Evolutionary conservation across 2,113 vertebrate species (phyloP), one percentile per base, ranked within the genome.

Genomic region (Oriolus oriolus): DNA sequence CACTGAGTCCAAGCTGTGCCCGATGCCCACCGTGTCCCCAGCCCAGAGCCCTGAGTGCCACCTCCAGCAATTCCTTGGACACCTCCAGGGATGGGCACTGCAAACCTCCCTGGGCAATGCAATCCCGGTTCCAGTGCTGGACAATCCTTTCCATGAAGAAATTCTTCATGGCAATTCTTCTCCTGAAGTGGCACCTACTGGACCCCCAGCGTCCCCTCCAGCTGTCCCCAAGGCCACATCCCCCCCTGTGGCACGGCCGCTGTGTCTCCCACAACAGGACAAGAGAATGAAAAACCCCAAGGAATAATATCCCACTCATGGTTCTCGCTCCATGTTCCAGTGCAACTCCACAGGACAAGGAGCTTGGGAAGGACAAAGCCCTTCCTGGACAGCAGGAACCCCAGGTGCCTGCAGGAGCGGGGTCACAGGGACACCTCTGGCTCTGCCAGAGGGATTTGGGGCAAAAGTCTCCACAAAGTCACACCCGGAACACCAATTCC

Each of bases 311-410:
- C 16, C 42, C 75, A 4, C 16, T 6, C 0, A 0, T 44, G 39
- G 14, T 1, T 22, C 59, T 50, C 20, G 5, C 19, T 30, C 64
- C 35, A 2, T 0, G 15, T 16, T 14, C 5, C 0, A 30, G n/a
- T 3, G 44, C 35, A 50, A 37, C 5, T 27, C 78, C 33, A 16
- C 0, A 0, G 47, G 30, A 57, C 16, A 8, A 26, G 73, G 9
- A n/a, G 45, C 41, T 15, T 0, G 21, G 85, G 53, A 44, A 35
- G n/a, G 28, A 41, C 49, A 14, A 24, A 57, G 11, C 37, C 64
- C 60, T 10, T 22, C 39, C 60, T 30, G 7, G 26, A 1, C 9
- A 7, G 27, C 31, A 26, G 77, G 47, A 53, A 12, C 24, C 5
- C 10, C 35, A 6, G 56, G 16, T 5, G 27, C 30, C 59, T 3